Conservation (phyloP, 2,797 vertebrate species). For the Apogon hyalosoma region DNA sequence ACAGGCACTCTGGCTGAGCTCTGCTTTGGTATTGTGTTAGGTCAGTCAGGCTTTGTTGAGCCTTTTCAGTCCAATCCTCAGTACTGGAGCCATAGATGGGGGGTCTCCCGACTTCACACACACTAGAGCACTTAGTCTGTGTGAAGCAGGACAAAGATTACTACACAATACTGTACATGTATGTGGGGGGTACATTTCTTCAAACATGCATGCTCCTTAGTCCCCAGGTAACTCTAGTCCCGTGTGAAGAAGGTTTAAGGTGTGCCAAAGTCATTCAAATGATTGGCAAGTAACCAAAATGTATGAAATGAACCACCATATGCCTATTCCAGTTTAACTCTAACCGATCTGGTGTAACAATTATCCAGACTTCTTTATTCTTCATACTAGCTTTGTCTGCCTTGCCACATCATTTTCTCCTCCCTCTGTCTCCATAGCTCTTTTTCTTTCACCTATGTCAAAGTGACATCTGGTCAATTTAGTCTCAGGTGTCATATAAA, state of each 20-base stretch:
- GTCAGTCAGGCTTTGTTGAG: slow-evolving; percentile 27
- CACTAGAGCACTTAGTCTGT: slow-evolving; percentile 2
- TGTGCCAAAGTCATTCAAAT: slow-evolving; percentile 33
- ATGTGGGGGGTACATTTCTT: slow-evolving; percentile 17
- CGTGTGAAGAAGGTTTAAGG: slow-evolving; percentile 24
- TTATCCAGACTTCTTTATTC: neutral
- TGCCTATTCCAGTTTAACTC: slow-evolving; percentile 25
- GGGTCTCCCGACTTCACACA: slow-evolving; percentile 8
- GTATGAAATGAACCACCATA: slow-evolving; percentile 19
- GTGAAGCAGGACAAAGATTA: slow-evolving; percentile 41
- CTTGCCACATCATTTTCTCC: neutral
- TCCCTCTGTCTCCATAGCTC: neutral
- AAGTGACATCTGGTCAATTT: slow-evolving; percentile 58
- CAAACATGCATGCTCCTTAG: slow-evolving; percentile 1
- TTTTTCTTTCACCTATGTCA: slow-evolving; percentile 14
- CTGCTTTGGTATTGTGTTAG: slow-evolving; percentile 3
- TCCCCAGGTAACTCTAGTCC: slow-evolving; percentile 47
- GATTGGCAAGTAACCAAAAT: slow-evolving; percentile 30
- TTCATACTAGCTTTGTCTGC: neutral
- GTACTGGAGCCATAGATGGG: slow-evolving; percentile 8
- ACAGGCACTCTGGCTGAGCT: slow-evolving; percentile 1
- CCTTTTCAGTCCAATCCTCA: slow-evolving; percentile 5
- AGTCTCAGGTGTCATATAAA: slow-evolving; percentile 61
- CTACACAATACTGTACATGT: slow-evolving; percentile 9
- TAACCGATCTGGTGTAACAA: slow-evolving; percentile 10